Evolutionary conservation across 2,113 vertebrate species (phyloP).

Genomic region (Panurus biarmicus): DNA sequence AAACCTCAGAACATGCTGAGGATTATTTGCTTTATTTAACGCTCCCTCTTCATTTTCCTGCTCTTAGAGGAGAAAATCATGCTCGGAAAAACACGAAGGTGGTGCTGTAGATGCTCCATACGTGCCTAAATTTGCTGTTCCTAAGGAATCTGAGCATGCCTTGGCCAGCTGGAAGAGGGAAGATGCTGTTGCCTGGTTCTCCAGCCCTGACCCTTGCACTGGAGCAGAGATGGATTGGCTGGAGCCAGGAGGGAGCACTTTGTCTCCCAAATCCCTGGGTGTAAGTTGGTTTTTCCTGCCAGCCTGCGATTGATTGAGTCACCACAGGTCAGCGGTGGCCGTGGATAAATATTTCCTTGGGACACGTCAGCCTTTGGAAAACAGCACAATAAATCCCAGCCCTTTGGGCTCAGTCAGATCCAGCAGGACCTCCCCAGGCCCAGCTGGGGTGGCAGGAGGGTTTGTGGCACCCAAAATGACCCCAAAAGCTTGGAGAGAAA

Average conservation of each 20-base stretch:
- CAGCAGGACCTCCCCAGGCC: not conserved
- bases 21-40: slow-evolving; percentile 12
- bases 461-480: not conserved
- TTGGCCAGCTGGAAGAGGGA: not conserved
- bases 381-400: not conserved
- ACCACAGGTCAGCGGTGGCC: slow-evolving; percentile 46
- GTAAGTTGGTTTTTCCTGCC: slow-evolving; percentile 43
- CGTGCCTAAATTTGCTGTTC: not conserved
- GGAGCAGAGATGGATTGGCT: slow-evolving; percentile 26
- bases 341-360: slow-evolving; percentile 48
- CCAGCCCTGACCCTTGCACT: not conserved
- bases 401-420: not conserved
- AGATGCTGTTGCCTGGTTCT: not conserved
- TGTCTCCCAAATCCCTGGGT: slow-evolving; percentile 28
- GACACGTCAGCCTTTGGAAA: slow-evolving; percentile 12
- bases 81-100: not conserved
- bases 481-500: not conserved
- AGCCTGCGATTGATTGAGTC: slow-evolving; percentile 26
- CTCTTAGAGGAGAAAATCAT: not conserved
- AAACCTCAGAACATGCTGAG: not conserved
- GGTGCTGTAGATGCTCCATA: not conserved
- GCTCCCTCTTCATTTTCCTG: not conserved
- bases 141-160: not conserved
- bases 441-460: not conserved
- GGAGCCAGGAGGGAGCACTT: slow-evolving; percentile 36